Conservation (phyloP, 2,797 vertebrate species). For the Sebastes baramenuke region DNA sequence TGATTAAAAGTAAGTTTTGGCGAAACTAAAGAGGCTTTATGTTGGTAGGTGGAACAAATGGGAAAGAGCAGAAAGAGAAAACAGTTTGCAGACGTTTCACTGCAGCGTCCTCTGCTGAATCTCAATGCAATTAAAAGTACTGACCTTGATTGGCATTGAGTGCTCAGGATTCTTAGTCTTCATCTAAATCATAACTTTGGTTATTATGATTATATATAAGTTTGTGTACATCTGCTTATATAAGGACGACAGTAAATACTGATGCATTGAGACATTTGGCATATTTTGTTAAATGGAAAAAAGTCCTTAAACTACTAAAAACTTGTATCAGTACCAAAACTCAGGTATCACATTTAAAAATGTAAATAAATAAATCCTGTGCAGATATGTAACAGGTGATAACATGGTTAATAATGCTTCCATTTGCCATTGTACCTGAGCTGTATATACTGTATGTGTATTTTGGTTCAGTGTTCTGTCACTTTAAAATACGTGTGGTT, state of each 20-base stretch:
- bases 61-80: neutral
- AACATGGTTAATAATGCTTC: too few species aligned
- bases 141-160: neutral
- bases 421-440: too few species aligned
- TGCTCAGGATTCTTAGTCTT: neutral
- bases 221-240: neutral
- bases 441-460: too few species aligned
- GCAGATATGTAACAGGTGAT: neutral
- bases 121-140: neutral
- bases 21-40: slow-evolving; percentile 18
- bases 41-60: slow-evolving; percentile 15
- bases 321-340: neutral
- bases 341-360: neutral
- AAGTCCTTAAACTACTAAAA: neutral
- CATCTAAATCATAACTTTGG: neutral
- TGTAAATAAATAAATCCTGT: neutral
- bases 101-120: neutral
- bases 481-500: too few species aligned
- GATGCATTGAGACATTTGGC: neutral
- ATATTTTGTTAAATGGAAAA: neutral
- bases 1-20: slow-evolving; percentile 42
- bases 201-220: neutral
- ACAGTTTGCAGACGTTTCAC: neutral
- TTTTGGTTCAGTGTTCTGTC: too few species aligned
- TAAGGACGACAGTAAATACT: neutral